Base-by-base conservation (phyloP, 2,797 vertebrate genomes). In the Clamator glandarius region DNA sequence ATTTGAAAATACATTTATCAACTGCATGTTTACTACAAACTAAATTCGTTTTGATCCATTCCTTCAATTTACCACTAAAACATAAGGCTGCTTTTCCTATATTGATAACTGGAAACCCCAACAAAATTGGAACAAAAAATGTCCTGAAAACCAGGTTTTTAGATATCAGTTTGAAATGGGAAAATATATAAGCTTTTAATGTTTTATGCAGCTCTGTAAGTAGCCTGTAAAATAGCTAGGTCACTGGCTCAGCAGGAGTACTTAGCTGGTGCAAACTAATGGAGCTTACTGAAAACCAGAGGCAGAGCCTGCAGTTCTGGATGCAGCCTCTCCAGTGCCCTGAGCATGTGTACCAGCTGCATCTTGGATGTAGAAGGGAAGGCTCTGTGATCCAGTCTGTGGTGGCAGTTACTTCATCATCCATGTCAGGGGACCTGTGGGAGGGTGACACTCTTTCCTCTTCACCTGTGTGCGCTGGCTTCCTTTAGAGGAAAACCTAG, bases 291-390 rank as follows among this genome's bases (percentile, higher is more conserved):
- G 15, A 21, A 50, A 61, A 36, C 8, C 41, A 46, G 35, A 26
- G 25, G 20, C 29, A 36, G 36, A 62, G 31, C 44, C 21, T 8
- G 28, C n/a, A 31, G 21, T 3, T 4, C 4, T 3, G 1, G 15
- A 11, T 50, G 15, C 7, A 15, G 29, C 10, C 18, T 19, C 25
- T 26, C 23, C 29, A 12, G 8, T 21, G 50, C 20, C 21, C 39
- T 54, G 29, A 6, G 36, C 2, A 0, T 9, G 8, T 7, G 21
- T 39, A 29, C 31, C 25, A 50, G 39, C 8, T 19, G 20, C 39
- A 21, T 5, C 6, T 9, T 8, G 20, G 16, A 11, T 19, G 44
- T 12, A 26, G 50, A 42, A 39, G n/a, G 10, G 24, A 57, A 57
- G n/a, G 33, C 13, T 57, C 35, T 15, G 10, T 23, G 12, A n/a